A percentile compares a stretch with the other conserved stretches of the same genome.
phyloP scores from a whole-genome alignment of 23 tunicate genomes.

The Trididemnum miniatum region DNA sequence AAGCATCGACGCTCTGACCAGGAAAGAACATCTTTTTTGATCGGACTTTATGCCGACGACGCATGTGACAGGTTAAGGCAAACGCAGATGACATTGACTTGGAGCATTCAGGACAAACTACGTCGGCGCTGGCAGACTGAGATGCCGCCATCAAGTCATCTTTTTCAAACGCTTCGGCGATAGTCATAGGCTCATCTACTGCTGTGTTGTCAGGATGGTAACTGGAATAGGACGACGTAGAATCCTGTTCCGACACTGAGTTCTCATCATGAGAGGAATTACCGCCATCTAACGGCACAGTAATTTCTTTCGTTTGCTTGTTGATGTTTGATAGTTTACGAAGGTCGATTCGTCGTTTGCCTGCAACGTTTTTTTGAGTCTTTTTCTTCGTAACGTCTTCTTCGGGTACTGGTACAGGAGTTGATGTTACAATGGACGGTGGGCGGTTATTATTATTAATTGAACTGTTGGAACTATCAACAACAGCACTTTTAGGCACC shows the following conservation, averaged over 20 bases:
- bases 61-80: conserved; percentile 78
- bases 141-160: neutral
- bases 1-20: neutral
- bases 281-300: neutral
- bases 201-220: neutral
- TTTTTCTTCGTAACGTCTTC: neutral
- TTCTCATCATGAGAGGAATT: neutral
- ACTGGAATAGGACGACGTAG: neutral
- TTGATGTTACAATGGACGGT: neutral
- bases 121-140: neutral
- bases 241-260: neutral
- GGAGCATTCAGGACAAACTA: conserved; percentile 46
- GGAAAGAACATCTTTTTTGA: conserved; percentile 62
- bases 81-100: conserved; percentile 40
- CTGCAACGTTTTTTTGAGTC: neutral
- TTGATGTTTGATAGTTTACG: conserved; percentile 37
- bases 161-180: neutral
- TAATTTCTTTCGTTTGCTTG: neutral
- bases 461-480: neutral
- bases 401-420: neutral
- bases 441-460: neutral
- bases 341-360: conserved; percentile 42
- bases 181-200: neutral
- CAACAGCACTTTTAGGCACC: neutral
- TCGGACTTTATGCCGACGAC: conserved; percentile 61